These are phyloP conservation scores for Lichenostomus cassidix DNA, from an alignment of 2,113 vertebrate genomes.

Conservation along the genomic window DNA sequence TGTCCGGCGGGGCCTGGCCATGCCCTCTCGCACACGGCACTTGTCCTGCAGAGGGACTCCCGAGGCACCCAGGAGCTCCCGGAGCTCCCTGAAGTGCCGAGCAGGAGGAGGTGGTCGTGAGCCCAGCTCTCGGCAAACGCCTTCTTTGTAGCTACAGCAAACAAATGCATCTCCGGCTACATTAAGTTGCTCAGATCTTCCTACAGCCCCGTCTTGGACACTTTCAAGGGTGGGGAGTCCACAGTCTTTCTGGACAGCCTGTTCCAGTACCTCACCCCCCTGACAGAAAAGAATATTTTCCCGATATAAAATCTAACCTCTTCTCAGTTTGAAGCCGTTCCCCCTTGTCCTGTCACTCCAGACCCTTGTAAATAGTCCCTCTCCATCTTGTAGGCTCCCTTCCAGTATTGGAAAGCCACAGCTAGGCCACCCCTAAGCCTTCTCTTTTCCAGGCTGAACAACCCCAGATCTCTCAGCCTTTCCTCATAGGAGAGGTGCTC, in stretches of 20 bases:
- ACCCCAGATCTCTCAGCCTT: neutral
- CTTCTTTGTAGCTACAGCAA: too few relatives aligned
- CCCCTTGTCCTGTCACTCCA: neutral
- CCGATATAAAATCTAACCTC: neutral
- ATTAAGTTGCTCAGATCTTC: neutral
- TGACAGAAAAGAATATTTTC: too few relatives aligned
- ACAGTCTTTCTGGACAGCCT: fast-evolving
- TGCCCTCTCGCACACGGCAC: fast-evolving
- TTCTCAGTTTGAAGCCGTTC: neutral
- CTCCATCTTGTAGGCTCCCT: neutral
- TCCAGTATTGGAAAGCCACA: neutral
- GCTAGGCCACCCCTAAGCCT: neutral
- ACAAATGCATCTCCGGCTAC: fast-evolving
- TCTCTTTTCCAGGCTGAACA: neutral
- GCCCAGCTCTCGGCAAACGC: fast-evolving
- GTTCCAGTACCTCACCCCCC: neutral
- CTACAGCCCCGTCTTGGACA: neutral
- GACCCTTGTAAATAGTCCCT: neutral
- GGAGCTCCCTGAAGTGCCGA: too few relatives aligned
- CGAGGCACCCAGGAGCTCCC: neutral
- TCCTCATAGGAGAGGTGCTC: neutral
- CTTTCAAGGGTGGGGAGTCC: too few relatives aligned
- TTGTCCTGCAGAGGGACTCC: too few relatives aligned
- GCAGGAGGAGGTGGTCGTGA: fast-evolving
- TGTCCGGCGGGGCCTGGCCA: fast-evolving